Base-by-base conservation (phyloP, 2,113 vertebrate species). In the Sebastes fasciatus region DNA sequence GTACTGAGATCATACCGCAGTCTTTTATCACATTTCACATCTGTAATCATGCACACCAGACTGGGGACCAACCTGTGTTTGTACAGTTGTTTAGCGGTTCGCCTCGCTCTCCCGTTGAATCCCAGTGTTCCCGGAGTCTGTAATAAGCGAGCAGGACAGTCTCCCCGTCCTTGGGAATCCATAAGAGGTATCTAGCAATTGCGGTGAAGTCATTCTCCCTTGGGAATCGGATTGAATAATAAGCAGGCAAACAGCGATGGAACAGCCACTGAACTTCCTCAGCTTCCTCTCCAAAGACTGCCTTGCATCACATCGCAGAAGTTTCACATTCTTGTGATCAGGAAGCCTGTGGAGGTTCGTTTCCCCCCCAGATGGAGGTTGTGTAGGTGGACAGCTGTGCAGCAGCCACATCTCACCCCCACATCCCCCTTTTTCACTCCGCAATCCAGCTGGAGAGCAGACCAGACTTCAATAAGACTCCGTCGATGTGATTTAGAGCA, bases 51-150 rank as follows among this genome's bases (percentile, higher is more conserved):
- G 77, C 85, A 52, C 78, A 74, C 62, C 89, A 74, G 72, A 82
- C 77, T 26, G 34, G 79, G 77, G 86, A 88, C 74, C 87, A 78
- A 81, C 82, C 85, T 84, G 90, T 93, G 89, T 93, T 91, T 91
- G 89, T 66, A 88, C 92, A 91, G 91, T 93, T 92, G 89, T 89
- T 87, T 54, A 82, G 91, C 14, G 89, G 91, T 93, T 79, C 14
- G 78, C 84, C 71, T 89, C 26, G 45, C 49, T 80, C 80, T 77
- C 74, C 57, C 62, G 13, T 63, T 67, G 73, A 74, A 75, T 75
- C 83, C 52, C 71, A 67, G 63, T 63, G 64, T 77, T 82, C 66
- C 54, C 10, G 2, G n/a, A 90, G 85, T 74, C 86, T 90, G 84
- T 88, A 91, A 93, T 93, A 86, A 91, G 66, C 66, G 0, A 85